Base-by-base conservation (phyloP, 2,888 invertebrate genomes). In the Baronia brevicornis region DNA sequence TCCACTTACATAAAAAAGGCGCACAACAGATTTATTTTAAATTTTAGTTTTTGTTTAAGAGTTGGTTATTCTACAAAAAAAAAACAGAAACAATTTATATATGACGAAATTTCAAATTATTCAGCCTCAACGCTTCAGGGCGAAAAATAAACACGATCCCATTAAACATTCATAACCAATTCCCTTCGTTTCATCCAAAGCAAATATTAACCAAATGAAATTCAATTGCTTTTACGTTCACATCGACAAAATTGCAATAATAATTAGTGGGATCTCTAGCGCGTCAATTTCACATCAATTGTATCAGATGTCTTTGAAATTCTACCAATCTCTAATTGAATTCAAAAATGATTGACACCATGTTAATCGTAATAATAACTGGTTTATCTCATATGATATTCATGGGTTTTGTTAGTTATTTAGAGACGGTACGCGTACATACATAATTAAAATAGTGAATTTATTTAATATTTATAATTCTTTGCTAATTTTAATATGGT, bases 141-240 rank as follows among this genome's bases (percentile, higher is more conserved):
- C 46, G 60, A 51, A 77, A 72, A 70, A 71, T 63, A 69, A 79
- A 75, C 73, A 68, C 44, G 42, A 57, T 41, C 32, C 33, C 38
- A 70, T 84, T 52, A 75, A 77, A 69, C 48, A 82, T 84, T 78
- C 74, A 80, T 60, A 53, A 37, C 50, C 65, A 56, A 57, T 61
- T 46, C 56, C 59, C 60, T 60, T 67, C 66, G 61, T 65, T 43
- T 51, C 49, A 43, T 46, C 48, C 49, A 51, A 57, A 48, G 52
- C 60, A 60, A 66, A 69, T 49, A 63, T 53, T 42, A 17, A 52
- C 46, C 55, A 52, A 59, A 58, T 38, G 42, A 42, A 40, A 45
- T 46, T 39, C 38, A 32, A 32, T 32, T 29, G 40, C 48, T 59
- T 55, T 59, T 57, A 51, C 46, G 62, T 60, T 54, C 50, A 54